Percentiles rank a stretch among this genome's conserved stretches.
phyloP scores from a whole-genome alignment of 2,888 invertebrate genomes.

The Tineola bisselliella region DNA sequence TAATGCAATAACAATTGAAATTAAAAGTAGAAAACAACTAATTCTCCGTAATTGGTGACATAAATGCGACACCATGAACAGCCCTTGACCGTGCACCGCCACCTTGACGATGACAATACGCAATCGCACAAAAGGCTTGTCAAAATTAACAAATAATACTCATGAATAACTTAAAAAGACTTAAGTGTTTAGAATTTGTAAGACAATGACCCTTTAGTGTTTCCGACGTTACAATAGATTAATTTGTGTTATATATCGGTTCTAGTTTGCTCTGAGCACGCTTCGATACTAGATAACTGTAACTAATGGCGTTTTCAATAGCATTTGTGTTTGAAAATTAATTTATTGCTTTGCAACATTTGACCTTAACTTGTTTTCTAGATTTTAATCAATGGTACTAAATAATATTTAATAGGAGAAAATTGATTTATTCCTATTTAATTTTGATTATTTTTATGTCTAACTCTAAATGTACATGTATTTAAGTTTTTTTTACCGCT shows the following conservation, averaged over 20 bases:
- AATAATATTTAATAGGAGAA: background rate
- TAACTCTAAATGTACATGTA: no score
- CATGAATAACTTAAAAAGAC: background rate
- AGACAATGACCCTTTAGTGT: background rate
- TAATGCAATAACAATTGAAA: no score
- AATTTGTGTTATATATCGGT: background rate
- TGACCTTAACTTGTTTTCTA: conserved; percentile 2
- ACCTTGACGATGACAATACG: conserved; percentile 20
- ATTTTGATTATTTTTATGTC: no score
- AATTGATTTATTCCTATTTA: no score
- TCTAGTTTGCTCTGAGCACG: conserved; percentile 1
- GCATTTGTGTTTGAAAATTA: conserved; percentile 3
- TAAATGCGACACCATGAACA: background rate
- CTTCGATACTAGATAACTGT: conserved; percentile 1
- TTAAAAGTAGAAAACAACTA: no score
- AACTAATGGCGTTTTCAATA: background rate
- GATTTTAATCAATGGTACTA: background rate
- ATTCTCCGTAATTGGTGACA: no score
- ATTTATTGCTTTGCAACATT: background rate
- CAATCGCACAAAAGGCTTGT: conserved; percentile 20
- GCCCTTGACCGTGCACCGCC: conserved; percentile 20
- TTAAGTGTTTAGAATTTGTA: background rate
- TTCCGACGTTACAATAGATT: background rate
- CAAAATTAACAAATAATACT: conserved; percentile 18
- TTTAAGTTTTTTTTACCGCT: no score